Evolutionary conservation across 2,797 vertebrate genomes (phyloP).

Genomic region (Fringilla coelebs): DNA sequence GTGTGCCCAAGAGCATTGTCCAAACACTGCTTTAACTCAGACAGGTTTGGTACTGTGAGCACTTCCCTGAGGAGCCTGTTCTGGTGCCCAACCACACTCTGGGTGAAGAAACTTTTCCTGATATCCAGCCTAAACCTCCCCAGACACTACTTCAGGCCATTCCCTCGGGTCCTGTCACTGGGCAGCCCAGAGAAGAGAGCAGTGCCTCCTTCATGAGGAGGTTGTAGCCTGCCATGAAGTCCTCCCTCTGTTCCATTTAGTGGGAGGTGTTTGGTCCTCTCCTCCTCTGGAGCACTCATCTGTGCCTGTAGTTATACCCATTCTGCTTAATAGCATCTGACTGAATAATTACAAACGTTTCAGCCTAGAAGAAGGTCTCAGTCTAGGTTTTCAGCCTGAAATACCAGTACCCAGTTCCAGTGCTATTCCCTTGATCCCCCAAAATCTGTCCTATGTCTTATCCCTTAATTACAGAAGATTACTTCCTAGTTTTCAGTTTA

Average conservation of each 20-base stretch:
- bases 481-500: neutral
- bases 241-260: neutral
- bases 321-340: neutral
- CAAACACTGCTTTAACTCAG: neutral
- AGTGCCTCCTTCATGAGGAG: neutral
- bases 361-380: neutral
- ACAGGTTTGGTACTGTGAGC: neutral
- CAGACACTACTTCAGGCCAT: neutral
- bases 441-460: neutral
- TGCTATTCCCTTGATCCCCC: neutral
- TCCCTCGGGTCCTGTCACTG: fast-evolving
- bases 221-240: neutral
- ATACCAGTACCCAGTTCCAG: neutral
- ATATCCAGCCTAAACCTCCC: neutral
- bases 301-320: neutral
- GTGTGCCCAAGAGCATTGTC: neutral
- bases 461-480: neutral
- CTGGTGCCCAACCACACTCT: fast-evolving
- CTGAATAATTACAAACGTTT: neutral
- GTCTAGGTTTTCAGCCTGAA: neutral
- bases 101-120: neutral
- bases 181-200: neutral
- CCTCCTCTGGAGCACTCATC: neutral
- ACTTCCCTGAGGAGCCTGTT: neutral
- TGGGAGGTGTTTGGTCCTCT: neutral